These are phyloP conservation scores for Xylota sylvarum DNA, from an alignment of 2,888 invertebrate species.

Conservation along the genomic window DNA sequence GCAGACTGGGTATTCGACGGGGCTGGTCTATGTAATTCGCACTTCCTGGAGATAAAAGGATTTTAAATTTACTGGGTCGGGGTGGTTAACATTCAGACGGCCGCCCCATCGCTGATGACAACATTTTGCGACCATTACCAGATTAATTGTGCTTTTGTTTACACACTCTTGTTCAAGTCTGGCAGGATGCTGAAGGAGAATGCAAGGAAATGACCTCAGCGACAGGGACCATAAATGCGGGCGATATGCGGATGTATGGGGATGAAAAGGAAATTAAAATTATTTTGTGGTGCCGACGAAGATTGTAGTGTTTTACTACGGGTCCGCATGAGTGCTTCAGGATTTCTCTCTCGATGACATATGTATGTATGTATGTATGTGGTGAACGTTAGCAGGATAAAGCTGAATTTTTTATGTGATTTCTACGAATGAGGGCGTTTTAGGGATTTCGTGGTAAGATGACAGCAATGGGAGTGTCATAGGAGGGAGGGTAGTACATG, in stretches of 20 bases:
- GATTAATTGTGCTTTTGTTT: constrained; percentile 75
- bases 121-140: constrained; percentile 69
- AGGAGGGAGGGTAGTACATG: neutral
- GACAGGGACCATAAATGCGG: constrained; percentile 15
- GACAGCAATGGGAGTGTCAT: neutral
- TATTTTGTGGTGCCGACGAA: constrained; percentile 53
- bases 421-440: constrained; percentile 17
- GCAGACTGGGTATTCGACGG: constrained; percentile 15
- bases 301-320: constrained; percentile 55
- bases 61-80: constrained; percentile 55
- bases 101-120: constrained; percentile 53
- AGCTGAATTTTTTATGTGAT: constrained; percentile 28
- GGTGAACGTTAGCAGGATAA: neutral
- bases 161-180: constrained; percentile 56
- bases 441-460: neutral
- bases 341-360: constrained; percentile 28
- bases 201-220: constrained; percentile 64
- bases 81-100: constrained; percentile 33
- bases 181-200: neutral
- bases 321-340: constrained; percentile 31
- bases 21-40: constrained; percentile 48
- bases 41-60: constrained; percentile 61
- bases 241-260: neutral
- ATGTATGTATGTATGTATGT: constrained; percentile 1
- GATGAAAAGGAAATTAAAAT: constrained; percentile 61